phyloP scores from a whole-genome alignment of 2,797 vertebrate species.

The Trachurus trachurus region DNA sequence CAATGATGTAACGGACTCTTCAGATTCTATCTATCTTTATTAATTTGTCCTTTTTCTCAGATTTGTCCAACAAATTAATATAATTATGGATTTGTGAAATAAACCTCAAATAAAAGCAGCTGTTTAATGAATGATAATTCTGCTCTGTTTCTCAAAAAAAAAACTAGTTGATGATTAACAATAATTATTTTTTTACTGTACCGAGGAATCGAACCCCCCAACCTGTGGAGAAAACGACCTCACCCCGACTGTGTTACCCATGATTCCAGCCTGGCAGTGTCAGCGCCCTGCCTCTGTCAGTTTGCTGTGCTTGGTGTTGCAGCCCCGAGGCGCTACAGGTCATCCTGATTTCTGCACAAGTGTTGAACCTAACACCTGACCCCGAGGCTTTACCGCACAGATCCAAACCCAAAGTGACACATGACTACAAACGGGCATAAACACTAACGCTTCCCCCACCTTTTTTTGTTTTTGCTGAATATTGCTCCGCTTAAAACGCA shows the following conservation, averaged over 20 bases:
- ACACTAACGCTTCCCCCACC: slow-evolving; percentile 19
- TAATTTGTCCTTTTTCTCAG: no score
- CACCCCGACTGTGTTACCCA: slow-evolving; percentile 10
- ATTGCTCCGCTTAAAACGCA: slow-evolving; percentile 21
- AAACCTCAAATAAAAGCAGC: no score
- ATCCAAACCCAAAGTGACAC: slow-evolving; percentile 78
- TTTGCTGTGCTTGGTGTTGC: slow-evolving; percentile 68
- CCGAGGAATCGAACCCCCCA: background rate
- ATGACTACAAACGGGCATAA: slow-evolving; percentile 72
- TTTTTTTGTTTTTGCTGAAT: slow-evolving; percentile 15
- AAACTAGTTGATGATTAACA: background rate
- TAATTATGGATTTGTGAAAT: no score
- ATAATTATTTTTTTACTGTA: background rate
- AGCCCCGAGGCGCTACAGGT: slow-evolving; percentile 69
- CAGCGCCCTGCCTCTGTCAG: slow-evolving; percentile 57
- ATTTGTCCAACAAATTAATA: no score
- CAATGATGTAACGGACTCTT: no score
- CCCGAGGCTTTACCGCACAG: slow-evolving; percentile 66
- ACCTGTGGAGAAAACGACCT: slow-evolving; percentile 1
- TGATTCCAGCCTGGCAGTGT: slow-evolving; percentile 29
- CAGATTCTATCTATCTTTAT: no score
- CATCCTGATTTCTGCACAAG: slow-evolving; percentile 77
- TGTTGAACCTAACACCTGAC: slow-evolving; percentile 83
- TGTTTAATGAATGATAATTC: no score
- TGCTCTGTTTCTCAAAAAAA: background rate